Conservation (phyloP, 2,113 vertebrate species). For the Bombycilla garrulus region DNA sequence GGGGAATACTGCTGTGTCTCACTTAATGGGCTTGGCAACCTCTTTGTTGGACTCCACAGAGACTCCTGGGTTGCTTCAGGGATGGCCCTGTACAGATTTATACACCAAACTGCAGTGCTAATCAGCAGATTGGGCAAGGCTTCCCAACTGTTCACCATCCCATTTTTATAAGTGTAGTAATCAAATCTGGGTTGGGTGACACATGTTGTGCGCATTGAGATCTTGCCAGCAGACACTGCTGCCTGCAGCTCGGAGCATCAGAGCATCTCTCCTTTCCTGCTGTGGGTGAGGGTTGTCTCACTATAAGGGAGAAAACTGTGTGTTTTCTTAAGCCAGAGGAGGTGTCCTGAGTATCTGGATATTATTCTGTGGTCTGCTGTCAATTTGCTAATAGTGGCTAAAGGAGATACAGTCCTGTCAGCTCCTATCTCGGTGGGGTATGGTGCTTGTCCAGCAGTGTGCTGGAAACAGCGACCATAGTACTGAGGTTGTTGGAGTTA, state of each 20-base stretch:
- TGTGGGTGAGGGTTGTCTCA: background rate
- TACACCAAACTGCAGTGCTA: background rate
- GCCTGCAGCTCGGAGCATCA: background rate
- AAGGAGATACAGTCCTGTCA: background rate
- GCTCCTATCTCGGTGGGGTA: background rate
- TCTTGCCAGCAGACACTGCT: background rate
- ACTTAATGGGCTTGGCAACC: slow-evolving; percentile 60
- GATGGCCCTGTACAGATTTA: background rate
- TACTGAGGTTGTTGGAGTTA: background rate
- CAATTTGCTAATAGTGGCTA: background rate
- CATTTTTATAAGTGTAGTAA: background rate
- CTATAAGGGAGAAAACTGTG: background rate
- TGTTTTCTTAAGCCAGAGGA: background rate
- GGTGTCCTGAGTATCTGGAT: background rate
- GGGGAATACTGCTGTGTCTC: slow-evolving; percentile 12
- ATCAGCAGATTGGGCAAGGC: background rate
- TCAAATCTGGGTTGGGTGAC: background rate
- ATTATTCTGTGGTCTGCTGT: background rate
- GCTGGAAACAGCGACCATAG: rapidly evolving
- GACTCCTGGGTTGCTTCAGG: background rate
- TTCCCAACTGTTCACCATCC: background rate
- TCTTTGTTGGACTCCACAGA: slow-evolving; percentile 33
- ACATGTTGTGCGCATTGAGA: background rate
- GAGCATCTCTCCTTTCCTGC: background rate
- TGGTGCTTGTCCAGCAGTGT: background rate